phyloP scores from a whole-genome alignment of 2,113 vertebrate species.

The Zosterops pallidus region DNA sequence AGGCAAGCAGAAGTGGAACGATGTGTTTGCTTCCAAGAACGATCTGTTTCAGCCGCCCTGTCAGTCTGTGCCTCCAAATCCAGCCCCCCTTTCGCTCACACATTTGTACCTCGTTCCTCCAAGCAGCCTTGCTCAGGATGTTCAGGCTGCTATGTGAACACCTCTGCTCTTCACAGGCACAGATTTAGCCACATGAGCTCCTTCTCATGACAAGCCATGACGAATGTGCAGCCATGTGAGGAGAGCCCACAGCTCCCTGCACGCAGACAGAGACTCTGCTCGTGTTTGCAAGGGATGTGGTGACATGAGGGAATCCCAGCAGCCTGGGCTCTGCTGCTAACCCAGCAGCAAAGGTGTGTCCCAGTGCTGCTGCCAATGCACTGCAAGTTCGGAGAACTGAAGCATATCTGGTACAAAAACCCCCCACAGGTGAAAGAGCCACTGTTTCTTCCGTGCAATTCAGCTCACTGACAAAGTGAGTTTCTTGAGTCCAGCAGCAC shows the following conservation, averaged over 20 bases:
- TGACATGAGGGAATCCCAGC: neutral
- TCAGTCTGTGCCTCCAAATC: neutral
- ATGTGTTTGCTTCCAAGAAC: conserved; percentile 51
- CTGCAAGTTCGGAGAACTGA: neutral
- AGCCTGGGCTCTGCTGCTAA: neutral
- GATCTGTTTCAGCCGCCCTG: conserved; percentile 20
- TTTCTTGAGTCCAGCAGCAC: neutral
- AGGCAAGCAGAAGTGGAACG: conserved; percentile 15
- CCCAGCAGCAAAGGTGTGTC: neutral
- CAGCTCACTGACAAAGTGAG: neutral
- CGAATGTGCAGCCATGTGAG: neutral
- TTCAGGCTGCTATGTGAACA: conserved; percentile 19
- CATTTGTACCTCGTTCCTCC: neutral
- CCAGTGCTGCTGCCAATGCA: neutral
- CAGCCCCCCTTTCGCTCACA: neutral
- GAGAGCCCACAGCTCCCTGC: neutral
- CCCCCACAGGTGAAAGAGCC: neutral
- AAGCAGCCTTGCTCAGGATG: neutral
- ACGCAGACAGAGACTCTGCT: neutral
- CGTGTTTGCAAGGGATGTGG: fast-evolving
- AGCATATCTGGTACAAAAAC: neutral
- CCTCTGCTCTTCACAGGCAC: neutral
- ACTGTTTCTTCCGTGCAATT: neutral
- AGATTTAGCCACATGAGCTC: neutral
- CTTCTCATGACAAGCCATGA: neutral